A percentile compares a stretch with the other conserved stretches of the same genome.
These are phyloP conservation scores for Acutogordius australiensis DNA, from an alignment of 2,888 invertebrate genomes.

Conservation along the genomic window DNA sequence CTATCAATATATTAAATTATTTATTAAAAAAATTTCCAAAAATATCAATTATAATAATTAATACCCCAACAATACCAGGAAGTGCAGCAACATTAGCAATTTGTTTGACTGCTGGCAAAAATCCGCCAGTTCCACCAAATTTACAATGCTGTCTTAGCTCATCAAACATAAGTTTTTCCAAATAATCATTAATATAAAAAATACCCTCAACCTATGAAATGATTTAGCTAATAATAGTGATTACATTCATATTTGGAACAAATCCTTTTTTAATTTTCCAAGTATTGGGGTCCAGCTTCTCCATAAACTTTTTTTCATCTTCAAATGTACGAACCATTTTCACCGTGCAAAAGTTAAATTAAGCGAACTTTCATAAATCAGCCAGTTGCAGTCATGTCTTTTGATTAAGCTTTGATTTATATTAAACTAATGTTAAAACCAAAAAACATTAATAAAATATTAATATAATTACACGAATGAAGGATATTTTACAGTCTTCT, in stretches of 20 bases:
- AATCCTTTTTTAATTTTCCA: conserved; percentile 94
- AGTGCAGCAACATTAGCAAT: conserved; percentile 93
- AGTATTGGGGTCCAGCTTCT: conserved; percentile 48
- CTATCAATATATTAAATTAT: conserved; percentile 17
- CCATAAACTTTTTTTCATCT: conserved; percentile 67
- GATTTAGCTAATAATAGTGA: conserved; percentile 12
- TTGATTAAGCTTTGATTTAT: too few species aligned
- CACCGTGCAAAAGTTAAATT: too few species aligned
- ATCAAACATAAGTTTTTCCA: conserved; percentile 85
- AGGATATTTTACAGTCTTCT: too few species aligned
- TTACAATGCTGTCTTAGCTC: conserved; percentile 64
- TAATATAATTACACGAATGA: too few species aligned
- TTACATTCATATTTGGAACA: conserved; percentile 83
- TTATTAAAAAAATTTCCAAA: background rate
- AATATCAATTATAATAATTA: conserved; percentile 15
- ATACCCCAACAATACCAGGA: conserved; percentile 63
- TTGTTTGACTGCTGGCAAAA: conserved; percentile 88
- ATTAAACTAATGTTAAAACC: too few species aligned
- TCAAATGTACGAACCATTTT: conserved; percentile 37
- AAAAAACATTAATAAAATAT: too few species aligned
- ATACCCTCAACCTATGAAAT: conserved; percentile 51
- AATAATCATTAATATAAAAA: conserved; percentile 65
- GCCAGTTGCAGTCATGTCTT: too few species aligned
- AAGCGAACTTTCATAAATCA: too few species aligned
- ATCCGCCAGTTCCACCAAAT: conserved; percentile 56